A percentile compares a stretch with the other conserved stretches of the same genome.
phyloP scores from a whole-genome alignment of 2,888 invertebrate species.

The Drosophila cracens region DNA sequence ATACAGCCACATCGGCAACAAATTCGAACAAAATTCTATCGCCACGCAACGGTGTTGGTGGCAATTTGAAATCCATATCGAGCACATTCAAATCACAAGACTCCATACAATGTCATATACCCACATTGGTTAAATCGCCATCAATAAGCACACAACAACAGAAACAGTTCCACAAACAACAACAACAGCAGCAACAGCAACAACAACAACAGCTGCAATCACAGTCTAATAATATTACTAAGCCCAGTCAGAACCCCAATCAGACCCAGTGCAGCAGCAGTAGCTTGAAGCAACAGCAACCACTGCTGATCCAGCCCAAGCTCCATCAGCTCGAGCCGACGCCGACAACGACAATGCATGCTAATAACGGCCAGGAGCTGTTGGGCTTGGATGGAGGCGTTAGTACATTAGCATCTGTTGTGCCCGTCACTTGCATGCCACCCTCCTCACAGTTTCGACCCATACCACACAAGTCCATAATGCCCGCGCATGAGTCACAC shows the following conservation, averaged over 20 bases:
- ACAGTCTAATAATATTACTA: background rate
- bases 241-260: slow-evolving; percentile 37
- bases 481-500: slow-evolving; percentile 77
- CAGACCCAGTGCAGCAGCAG: slow-evolving; percentile 62
- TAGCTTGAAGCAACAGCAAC: slow-evolving; percentile 82
- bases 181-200: slow-evolving; percentile 37
- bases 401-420: slow-evolving; percentile 83
- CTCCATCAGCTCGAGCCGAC: slow-evolving; percentile 72
- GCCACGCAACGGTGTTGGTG: slow-evolving; percentile 80
- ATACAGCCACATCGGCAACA: slow-evolving; percentile 69
- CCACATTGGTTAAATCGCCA: slow-evolving; percentile 84
- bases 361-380: slow-evolving; percentile 69
- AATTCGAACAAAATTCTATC: slow-evolving; percentile 83
- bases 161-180: slow-evolving; percentile 78
- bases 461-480: slow-evolving; percentile 84
- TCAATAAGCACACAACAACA: slow-evolving; percentile 83
- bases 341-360: slow-evolving; percentile 49
- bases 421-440: slow-evolving; percentile 84
- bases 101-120: slow-evolving; percentile 84
- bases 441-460: slow-evolving; percentile 85
- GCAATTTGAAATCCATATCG: slow-evolving; percentile 84
- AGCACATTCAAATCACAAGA: slow-evolving; percentile 85
- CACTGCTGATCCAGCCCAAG: slow-evolving; percentile 82
- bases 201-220: slow-evolving; percentile 3
- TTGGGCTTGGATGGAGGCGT: slow-evolving; percentile 75